Evolutionary conservation across 2,888 invertebrate species (phyloP), one percentile per base, ranked within the genome.

Genomic region (Lamproptera curius): DNA sequence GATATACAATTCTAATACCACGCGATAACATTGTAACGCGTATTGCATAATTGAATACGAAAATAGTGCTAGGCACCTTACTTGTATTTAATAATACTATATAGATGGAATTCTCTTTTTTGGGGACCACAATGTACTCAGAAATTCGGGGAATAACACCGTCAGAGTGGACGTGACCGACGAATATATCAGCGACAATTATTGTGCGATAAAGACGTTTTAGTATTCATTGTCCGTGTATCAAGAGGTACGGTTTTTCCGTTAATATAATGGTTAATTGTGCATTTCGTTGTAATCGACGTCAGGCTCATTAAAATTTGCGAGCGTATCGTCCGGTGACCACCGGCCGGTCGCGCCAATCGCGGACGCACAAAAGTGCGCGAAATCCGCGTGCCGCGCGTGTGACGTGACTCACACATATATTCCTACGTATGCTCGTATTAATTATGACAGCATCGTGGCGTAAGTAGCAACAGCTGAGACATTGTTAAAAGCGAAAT

Each of bases 301-400:
- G 46, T 42, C n/a, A n/a, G n/a, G 46, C 54, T 63, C 59, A 62
- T 62, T 61, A 52, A 57, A n/a, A 53, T 60, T 60, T 57, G 55
- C 52, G 48, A 57, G 52, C 61, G 54, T 54, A 57, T 52, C 47
- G 46, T 52, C 50, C 20, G 43, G 44, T 37, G 52, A 51, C 55
- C 54, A 52, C 54, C 55, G 53, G 57, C 47, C 39, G 23, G 46
- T 55, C 67, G 64, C n/a, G 67, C 70, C 65, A 73, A 68, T 80
- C 73, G 73, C 73, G 75, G 61, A 73, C 70, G 56, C 65, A 62
- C 65, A 80, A 84, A 84, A 83, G 69, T 85, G 84, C 85, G 84
- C 83, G 84, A 85, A 85, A 76, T 69, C 61, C 57, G 63, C 59
- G 67, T 67, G 70, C 65, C 53, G 65, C 28, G 28, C n/a, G 50